Evolutionary conservation across 2,888 invertebrate genomes (phyloP), one percentile per base, ranked within the genome.

Genomic region (Polyommatus iphigenia): DNA sequence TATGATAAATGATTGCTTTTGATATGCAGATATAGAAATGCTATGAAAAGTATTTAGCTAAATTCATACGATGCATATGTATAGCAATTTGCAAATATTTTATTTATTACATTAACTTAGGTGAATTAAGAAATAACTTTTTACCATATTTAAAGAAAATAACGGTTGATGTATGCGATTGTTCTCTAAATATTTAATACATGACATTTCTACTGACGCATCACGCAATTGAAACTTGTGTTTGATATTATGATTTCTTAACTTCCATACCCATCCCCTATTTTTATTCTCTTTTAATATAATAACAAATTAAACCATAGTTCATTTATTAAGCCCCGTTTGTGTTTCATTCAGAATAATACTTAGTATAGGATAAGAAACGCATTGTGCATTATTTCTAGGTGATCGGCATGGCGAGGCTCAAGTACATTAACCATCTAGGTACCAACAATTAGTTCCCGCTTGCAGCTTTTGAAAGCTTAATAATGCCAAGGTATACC

Each of bases 391-490:
- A 79, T 82, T 82, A 86, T 90, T 93, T 93, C 89, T 93, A 93
- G 93, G 93, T 92, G 82, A 84, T 82, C 90, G 85, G 90, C 90
- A 93, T 93, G 93, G 90, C 85, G 92, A 87, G 87, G 85, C 84
- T 85, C 86, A 86, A 84, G 83, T 87, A 82, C 86, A 84, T 87
- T 85, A 80, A 83, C 83, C 84, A 83, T 81, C 86, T 85, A 88
- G 86, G 84, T 84, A 83, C 83, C 87, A 84, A 88, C 86, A 86
- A 85, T 87, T 91, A 90, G 87, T 83, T 85, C 90, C 90, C 84
- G 92, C 92, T 93, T 91, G 89, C 89, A 83, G 91, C 91, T 91
- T 91, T 90, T 90, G 86, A 91, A 84, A 90, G 90, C 91, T 91
- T 93, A 89, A 83, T 87, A 89, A 93, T 93, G 93, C 92, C 88